phyloP scores from a whole-genome alignment of 2,797 vertebrate species.

The Lagorchestes hirsutus region DNA sequence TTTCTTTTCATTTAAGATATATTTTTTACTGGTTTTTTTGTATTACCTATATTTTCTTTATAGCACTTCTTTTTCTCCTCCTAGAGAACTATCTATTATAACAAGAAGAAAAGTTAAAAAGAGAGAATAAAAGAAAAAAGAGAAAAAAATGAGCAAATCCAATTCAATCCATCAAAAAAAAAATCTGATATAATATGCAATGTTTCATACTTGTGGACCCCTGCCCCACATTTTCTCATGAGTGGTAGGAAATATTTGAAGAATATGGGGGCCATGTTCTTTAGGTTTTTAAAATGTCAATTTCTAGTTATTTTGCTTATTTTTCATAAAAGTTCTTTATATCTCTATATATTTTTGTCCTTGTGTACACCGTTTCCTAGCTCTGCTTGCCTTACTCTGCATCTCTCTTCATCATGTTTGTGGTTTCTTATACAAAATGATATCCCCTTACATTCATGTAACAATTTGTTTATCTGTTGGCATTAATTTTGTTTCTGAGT shows the following conservation, averaged over 20 bases:
- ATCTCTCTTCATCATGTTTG: background rate
- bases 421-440: background rate
- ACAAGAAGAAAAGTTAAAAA: background rate
- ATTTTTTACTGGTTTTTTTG: too few relatives aligned
- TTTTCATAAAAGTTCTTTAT: background rate
- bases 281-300: background rate
- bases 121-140: background rate
- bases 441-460: background rate
- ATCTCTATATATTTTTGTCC: background rate
- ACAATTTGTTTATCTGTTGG: background rate
- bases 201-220: background rate
- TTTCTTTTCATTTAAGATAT: background rate
- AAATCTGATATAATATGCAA: background rate
- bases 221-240: background rate
- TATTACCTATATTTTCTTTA: background rate
- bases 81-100: background rate
- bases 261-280: background rate
- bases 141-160: background rate
- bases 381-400: background rate
- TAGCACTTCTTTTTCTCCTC: background rate
- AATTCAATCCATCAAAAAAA: background rate
- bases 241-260: background rate
- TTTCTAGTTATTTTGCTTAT: background rate
- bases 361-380: background rate
- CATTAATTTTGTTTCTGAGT: background rate